A percentile compares a stretch with the other conserved stretches of the same genome.
phyloP scores from a whole-genome alignment of 2,797 vertebrate species.

The Catamblyrhynchus diadema region DNA sequence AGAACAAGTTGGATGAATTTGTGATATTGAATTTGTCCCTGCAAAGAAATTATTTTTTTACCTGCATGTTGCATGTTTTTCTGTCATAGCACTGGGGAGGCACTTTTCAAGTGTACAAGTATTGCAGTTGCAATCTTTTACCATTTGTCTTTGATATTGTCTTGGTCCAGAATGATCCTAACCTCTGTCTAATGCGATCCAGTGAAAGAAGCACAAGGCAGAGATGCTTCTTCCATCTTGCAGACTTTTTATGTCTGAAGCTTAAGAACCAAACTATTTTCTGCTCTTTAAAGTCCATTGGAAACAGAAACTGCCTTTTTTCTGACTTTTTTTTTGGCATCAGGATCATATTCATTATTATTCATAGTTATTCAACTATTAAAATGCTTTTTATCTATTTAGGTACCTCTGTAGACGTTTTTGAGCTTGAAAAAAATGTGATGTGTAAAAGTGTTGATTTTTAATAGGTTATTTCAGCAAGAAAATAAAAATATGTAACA shows the following conservation, averaged over 20 bases:
- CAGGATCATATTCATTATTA: not conserved
- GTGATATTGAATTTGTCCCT: not conserved
- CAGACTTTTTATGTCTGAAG: not conserved
- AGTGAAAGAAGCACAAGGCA: not conserved
- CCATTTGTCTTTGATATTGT: not conserved
- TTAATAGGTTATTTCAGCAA: not conserved
- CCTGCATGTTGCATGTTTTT: not conserved
- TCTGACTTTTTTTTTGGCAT: not conserved
- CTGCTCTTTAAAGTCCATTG: not conserved
- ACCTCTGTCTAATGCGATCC: not conserved
- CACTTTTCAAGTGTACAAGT: not conserved
- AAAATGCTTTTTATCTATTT: not conserved
- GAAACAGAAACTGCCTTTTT: not conserved
- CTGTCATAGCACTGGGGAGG: not conserved
- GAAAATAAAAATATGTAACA: not conserved
- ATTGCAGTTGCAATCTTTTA: not conserved
- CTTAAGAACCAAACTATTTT: not conserved
- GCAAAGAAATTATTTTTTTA: not conserved
- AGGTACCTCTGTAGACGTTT: not conserved
- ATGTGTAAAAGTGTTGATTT: not conserved
- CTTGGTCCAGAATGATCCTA: not conserved
- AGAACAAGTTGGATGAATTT: not conserved
- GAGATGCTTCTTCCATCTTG: not conserved
- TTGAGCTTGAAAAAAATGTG: not conserved
- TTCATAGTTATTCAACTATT: not conserved